Evolutionary conservation across 2,113 vertebrate genomes (phyloP).

Genomic region (Danio rerio): DNA sequence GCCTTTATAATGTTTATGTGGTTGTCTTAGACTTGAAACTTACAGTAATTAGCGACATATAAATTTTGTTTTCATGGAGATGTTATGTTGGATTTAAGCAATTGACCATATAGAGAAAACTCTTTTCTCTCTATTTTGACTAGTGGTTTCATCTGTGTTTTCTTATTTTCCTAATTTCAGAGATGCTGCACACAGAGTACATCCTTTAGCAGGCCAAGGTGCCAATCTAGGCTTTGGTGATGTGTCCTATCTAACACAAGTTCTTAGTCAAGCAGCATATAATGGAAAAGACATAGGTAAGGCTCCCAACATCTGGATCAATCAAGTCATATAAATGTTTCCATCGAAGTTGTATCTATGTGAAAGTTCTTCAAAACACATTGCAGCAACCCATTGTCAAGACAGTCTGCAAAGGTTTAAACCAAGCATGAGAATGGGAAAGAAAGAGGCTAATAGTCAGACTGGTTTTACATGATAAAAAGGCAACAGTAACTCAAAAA

Average conservation of each 20-base stretch:
- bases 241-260: constrained; percentile 82
- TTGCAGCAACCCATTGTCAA: too few species aligned
- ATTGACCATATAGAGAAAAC: background rate
- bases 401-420: too few species aligned
- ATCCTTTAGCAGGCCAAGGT: constrained; percentile 96
- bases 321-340: too few species aligned
- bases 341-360: too few species aligned
- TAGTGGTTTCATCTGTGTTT: background rate
- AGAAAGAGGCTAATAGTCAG: too few species aligned
- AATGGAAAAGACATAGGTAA: constrained; percentile 93
- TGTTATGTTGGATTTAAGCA: background rate
- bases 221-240: constrained; percentile 98
- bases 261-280: constrained; percentile 91
- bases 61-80: background rate
- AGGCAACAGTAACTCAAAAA: too few species aligned
- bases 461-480: too few species aligned
- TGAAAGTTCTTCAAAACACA: too few species aligned
- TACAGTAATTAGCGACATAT: background rate
- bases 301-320: constrained; percentile 51
- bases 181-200: constrained; percentile 96
- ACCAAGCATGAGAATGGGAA: too few species aligned
- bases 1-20: background rate
- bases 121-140: background rate
- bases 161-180: constrained; percentile 72
- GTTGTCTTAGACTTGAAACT: background rate